These are phyloP conservation scores for Coreius guichenoti DNA, from an alignment of 2,797 vertebrate species.

Conservation along the genomic window DNA sequence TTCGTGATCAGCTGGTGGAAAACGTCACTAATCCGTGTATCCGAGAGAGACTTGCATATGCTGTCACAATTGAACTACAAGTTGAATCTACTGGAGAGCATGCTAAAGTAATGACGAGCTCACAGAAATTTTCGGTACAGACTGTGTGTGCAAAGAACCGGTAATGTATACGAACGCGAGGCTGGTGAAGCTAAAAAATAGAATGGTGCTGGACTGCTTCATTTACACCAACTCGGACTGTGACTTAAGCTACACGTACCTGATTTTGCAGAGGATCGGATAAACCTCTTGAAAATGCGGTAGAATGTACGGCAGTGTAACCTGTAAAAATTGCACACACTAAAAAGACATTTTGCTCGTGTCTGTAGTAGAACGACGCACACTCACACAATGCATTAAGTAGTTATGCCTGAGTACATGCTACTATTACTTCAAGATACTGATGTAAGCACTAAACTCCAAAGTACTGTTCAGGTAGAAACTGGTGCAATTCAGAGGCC, in stretches of 20 bases:
- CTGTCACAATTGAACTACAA: not conserved
- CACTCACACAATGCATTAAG: not conserved
- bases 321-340: not conserved
- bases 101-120: no score
- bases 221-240: not conserved
- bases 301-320: not conserved
- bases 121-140: no score
- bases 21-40: not conserved
- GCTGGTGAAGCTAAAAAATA: no score
- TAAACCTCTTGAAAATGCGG: constrained; percentile 4
- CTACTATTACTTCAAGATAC: not conserved
- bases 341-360: not conserved
- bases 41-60: no score
- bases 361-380: not conserved
- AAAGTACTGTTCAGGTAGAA: not conserved
- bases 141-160: no score
- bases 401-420: not conserved
- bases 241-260: not conserved
- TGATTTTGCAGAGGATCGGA: not conserved
- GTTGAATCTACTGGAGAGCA: no score
- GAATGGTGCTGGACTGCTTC: no score
- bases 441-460: not conserved
- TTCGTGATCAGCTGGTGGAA: constrained; percentile 18
- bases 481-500: not conserved
- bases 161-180: no score